Evolutionary conservation across 1,140 invertebrate genomes (phyloP), one percentile per base, ranked within the genome.

Genomic region (Rhopalosiphum maidis): DNA sequence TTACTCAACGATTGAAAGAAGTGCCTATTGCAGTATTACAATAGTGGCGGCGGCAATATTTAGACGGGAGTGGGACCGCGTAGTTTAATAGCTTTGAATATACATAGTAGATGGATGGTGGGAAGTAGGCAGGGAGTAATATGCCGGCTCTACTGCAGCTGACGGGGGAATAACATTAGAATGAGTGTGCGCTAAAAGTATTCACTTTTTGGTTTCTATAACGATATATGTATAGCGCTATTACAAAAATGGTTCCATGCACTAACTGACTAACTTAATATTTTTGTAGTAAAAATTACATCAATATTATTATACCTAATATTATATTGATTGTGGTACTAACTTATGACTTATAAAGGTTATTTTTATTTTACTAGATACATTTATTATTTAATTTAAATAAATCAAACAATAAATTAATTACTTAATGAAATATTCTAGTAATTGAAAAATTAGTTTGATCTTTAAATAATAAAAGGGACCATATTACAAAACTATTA

Each of bases 111-210:
- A 48, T 88, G 37, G 22, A 35, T 35, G 46, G 91, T 51, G 91
- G 91, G 60, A 92, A 82, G 91, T 92, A 35, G 88, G 8, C 88
- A n/a, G 88, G 48, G 46, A 48, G 22, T 48, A 90, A 90, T 68
- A 41, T 90, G 89, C 54, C 89, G 89, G 89, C 89, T 23, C 41
- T 23, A 22, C 21, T 82, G 77, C 91, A 85, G 68, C 77, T 92
- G 91, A 85, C 43, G 91, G 77, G 77, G 91, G 77, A 92, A 92
- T 92, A 92, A 92, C 91, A 92, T 92, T 92, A 83, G 68, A 85
- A 92, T 92, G 91, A 92, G 91, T 92, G 91, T 92, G 48, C 68
- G 91, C 91, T 82, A 92, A 92, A 92, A 92, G 91, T 83, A 35
- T 92, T 60, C 77, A 60, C 46, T 92, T 51, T 92, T 92, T 77